Percentiles rank a stretch among this genome's conserved stretches.
phyloP scores from a whole-genome alignment of 2,113 vertebrate genomes.

The Procavia capensis region DNA sequence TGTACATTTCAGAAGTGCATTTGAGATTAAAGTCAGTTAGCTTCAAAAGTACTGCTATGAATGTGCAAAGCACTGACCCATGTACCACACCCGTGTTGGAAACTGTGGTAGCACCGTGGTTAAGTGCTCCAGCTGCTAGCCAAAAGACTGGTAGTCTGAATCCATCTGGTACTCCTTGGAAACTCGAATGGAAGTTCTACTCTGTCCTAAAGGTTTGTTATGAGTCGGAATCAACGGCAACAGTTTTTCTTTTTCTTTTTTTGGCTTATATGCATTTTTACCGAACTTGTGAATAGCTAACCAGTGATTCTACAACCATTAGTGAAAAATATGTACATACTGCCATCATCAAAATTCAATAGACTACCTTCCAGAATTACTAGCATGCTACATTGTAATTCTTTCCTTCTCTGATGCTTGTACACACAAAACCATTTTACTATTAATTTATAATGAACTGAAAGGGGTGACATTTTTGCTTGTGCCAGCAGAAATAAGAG shows the following conservation, averaged over 20 bases:
- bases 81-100: too few species aligned
- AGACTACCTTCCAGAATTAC: slow-evolving; percentile 32
- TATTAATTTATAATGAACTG: slow-evolving; percentile 26
- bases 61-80: neutral
- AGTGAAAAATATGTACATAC: neutral
- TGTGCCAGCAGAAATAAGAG: neutral
- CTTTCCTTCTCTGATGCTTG: neutral
- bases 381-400: neutral
- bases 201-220: too few species aligned
- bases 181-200: too few species aligned
- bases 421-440: neutral
- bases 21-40: neutral
- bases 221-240: too few species aligned
- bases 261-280: slow-evolving; percentile 12
- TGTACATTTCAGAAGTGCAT: neutral
- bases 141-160: too few species aligned
- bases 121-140: too few species aligned
- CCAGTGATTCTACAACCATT: slow-evolving; percentile 29
- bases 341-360: neutral
- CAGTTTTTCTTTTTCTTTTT: too few species aligned
- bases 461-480: slow-evolving; percentile 40
- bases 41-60: neutral
- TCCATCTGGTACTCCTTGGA: too few species aligned
- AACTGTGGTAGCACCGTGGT: too few species aligned
- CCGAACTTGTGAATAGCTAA: neutral